Percentiles rank a stretch among this genome's conserved stretches.
Conservation (phyloP, 2,797 vertebrate genomes). For the Scolopax bukidnonensis region DNA sequence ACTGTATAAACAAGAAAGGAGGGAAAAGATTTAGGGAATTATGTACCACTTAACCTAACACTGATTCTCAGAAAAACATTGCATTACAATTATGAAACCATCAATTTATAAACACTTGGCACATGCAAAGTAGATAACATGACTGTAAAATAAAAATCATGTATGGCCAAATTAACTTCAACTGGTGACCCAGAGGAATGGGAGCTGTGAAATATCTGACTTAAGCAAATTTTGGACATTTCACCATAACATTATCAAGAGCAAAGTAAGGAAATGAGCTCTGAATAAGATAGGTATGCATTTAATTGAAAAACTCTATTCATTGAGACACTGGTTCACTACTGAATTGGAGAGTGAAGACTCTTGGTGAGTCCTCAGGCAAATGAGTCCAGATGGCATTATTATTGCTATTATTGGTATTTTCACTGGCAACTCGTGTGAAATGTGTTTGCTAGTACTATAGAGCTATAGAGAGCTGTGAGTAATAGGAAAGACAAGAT, state of each 20-base stretch:
- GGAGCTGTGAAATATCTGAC: not conserved
- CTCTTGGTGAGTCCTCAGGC: not conserved
- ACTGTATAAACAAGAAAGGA: not conserved
- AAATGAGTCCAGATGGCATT: fast-evolving
- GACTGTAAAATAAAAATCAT: not conserved
- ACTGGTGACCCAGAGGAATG: not conserved
- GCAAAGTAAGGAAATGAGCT: not conserved
- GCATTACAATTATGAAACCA: not conserved
- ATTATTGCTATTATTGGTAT: not conserved
- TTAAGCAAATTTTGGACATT: not conserved
- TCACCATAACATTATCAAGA: not conserved
- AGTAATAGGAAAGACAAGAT: not conserved
- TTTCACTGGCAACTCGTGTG: not conserved
- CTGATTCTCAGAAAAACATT: not conserved
- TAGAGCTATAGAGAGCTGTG: not conserved
- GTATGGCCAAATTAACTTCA: not conserved
- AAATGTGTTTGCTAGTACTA: not conserved
- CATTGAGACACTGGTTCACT: not conserved
- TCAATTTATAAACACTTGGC: not conserved
- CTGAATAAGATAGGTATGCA: not conserved
- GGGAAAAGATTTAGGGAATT: not conserved
- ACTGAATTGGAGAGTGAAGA: not conserved
- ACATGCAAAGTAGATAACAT: not conserved
- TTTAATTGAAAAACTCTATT: not conserved
- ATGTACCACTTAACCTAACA: not conserved